Evolutionary conservation across 1,140 invertebrate genomes (phyloP), one percentile per base, ranked within the genome.

Genomic region (Hyphantria cunea): DNA sequence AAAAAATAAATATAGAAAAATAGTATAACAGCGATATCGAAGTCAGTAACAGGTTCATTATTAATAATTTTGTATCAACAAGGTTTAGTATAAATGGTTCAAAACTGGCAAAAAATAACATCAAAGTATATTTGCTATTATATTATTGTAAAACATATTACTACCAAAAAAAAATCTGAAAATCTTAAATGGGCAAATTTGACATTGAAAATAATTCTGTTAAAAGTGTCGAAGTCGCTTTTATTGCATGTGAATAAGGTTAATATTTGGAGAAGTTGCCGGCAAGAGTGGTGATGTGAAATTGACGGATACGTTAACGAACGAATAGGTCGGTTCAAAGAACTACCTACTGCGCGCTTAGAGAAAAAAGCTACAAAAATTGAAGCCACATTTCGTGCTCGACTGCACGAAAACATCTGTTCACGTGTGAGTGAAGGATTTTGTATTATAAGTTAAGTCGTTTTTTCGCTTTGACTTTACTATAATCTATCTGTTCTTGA

Each of bases 241-340:
- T 34, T 34, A 56, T 33, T 42, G 10, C 10, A 34, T 34, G 32
- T 11, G 15, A 34, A 45, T 45, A 17, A 47, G 53, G 13, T 4
- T 12, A 7, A 14, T 10, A 33, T 12, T 14, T 37, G 11, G 25
- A 15, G 3, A 15, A 45, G 14, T 13, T 41, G 15, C 17, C n/a
- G 3, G 44, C 3, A 47, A 9, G 15, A n/a, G 15, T 14, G n/a
- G 34, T 31, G 33, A 17, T 49, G 55, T 33, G 48, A 58, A 55
- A 58, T 58, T 58, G 55, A 58, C 44, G 55, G 55, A 45, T 58
- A 58, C 55, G 72, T 79, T 76, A 76, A 72, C 84, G 77, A 80
- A 70, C 76, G 84, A 78, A 81, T 81, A 80, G 79, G 69, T 55
- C 72, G 69, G 79, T 84, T 86, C 82, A 86, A 86, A 86, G 82